A percentile compares a stretch with the other conserved stretches of the same genome.
Evolutionary conservation across 2,888 invertebrate genomes (phyloP).

Genomic region (Thereva unica): DNA sequence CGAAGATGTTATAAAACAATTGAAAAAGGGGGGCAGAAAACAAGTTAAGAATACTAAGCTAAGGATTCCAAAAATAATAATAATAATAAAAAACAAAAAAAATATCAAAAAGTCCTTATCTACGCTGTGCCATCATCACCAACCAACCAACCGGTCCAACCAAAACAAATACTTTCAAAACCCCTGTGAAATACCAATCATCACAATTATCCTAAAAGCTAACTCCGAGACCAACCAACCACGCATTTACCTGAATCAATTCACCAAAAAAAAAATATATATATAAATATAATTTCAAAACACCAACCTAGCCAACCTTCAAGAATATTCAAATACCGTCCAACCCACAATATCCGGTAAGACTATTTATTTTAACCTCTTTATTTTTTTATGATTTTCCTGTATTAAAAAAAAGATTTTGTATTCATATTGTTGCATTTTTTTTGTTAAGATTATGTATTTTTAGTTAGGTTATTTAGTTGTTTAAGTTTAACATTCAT

Average conservation of each 20-base stretch:
- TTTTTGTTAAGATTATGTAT: constrained; percentile 23
- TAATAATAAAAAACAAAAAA: no score
- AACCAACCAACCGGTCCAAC: no score
- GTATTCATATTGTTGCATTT: constrained; percentile 25
- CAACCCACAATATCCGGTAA: constrained; percentile 47
- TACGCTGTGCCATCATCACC: no score
- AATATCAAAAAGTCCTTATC: no score
- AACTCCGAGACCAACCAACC: constrained; percentile 30
- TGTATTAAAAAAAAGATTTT: constrained; percentile 8
- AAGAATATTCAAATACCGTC: constrained; percentile 22
- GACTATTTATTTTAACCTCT: constrained; percentile 58
- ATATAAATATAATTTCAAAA: neutral
- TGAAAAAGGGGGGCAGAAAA: no score
- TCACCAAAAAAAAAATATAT: constrained; percentile 8
- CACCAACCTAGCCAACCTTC: constrained; percentile 28
- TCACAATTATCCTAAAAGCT: constrained; percentile 5
- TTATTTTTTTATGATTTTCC: constrained; percentile 36
- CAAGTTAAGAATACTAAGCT: no score
- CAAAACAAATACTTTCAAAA: no score
- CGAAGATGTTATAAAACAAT: no score
- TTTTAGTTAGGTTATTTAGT: no score
- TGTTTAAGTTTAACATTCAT: no score
- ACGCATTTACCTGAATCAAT: constrained; percentile 19
- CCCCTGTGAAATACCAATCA: no score
- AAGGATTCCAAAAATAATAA: no score